Evolutionary conservation across 2,797 vertebrate species (phyloP).

Genomic region (Limosa lapponica): DNA sequence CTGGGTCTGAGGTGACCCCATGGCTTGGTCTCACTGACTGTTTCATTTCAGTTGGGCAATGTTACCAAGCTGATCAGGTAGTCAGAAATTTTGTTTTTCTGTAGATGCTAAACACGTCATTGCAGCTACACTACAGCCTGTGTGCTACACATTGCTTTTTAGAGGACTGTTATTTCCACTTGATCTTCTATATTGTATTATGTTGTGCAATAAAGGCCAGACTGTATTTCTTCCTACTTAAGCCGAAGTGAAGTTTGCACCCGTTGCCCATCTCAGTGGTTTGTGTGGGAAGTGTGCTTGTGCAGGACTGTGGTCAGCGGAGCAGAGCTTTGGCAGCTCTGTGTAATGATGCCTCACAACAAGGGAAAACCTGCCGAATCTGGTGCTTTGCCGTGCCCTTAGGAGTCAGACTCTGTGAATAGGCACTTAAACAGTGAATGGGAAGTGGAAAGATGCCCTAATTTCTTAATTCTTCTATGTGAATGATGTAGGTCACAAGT

Average conservation of each 20-base stretch:
- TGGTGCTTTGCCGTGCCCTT: background rate
- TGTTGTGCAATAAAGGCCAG: background rate
- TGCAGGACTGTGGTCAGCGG: background rate
- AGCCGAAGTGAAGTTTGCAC: background rate
- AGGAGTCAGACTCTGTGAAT: background rate
- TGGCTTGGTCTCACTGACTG: background rate
- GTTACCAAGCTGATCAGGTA: background rate
- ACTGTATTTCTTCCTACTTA: background rate
- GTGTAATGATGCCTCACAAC: background rate
- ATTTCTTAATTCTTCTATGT: slow-evolving; percentile 63
- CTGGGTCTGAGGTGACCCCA: background rate
- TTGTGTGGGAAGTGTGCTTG: background rate
- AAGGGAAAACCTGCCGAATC: background rate
- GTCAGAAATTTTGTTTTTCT: background rate
- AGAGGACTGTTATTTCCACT: background rate
- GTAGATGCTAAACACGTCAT: background rate
- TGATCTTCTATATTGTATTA: background rate
- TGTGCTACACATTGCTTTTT: rapidly evolving
- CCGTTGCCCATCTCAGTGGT: background rate
- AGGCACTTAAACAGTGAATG: background rate
- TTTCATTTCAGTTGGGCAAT: background rate
- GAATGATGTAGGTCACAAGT: slow-evolving; percentile 70
- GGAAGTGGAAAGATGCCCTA: slow-evolving; percentile 27
- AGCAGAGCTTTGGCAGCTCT: background rate
- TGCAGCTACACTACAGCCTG: background rate